phyloP scores from a whole-genome alignment of 2,888 invertebrate genomes.

The Drosophila crucigera region DNA sequence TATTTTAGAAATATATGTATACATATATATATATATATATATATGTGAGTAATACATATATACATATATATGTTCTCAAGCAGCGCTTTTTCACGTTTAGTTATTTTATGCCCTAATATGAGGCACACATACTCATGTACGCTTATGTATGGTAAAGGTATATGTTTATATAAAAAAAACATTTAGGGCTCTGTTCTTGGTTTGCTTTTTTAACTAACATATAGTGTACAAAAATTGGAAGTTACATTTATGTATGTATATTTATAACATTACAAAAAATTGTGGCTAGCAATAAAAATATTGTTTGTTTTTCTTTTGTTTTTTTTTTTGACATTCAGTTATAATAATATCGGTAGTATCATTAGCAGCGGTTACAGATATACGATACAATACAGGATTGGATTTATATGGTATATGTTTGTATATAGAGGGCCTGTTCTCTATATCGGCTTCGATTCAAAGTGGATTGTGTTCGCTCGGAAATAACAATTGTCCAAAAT shows the following conservation, averaged over 20 bases:
- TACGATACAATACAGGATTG: slow-evolving; percentile 31
- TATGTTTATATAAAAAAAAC: slow-evolving; percentile 54
- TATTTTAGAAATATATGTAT: slow-evolving; percentile 15
- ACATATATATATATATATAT: slow-evolving; percentile 9
- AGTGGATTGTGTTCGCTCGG: not conserved
- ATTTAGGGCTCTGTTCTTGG: slow-evolving; percentile 46
- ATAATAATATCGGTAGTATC: slow-evolving; percentile 64
- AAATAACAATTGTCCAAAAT: not conserved
- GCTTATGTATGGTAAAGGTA: slow-evolving; percentile 30
- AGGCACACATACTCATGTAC: slow-evolving; percentile 42
- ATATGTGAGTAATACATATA: not conserved
- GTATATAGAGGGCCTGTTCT: slow-evolving; percentile 9
- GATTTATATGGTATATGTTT: slow-evolving; percentile 23
- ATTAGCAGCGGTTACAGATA: slow-evolving; percentile 50
- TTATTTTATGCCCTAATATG: slow-evolving; percentile 38
- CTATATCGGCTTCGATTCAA: slow-evolving; percentile 1
- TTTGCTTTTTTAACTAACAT: slow-evolving; percentile 63
- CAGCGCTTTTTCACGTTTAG: slow-evolving; percentile 34
- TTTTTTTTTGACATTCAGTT: slow-evolving; percentile 54
- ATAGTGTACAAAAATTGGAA: slow-evolving; percentile 78
- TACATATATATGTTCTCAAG: slow-evolving; percentile 26
- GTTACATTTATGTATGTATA: slow-evolving; percentile 45
- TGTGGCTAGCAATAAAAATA: slow-evolving; percentile 78
- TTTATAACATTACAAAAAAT: slow-evolving; percentile 66
- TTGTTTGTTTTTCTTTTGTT: slow-evolving; percentile 23